Conservation (phyloP, 2,888 invertebrate species). For the Caenorhabditis parvicauda region DNA sequence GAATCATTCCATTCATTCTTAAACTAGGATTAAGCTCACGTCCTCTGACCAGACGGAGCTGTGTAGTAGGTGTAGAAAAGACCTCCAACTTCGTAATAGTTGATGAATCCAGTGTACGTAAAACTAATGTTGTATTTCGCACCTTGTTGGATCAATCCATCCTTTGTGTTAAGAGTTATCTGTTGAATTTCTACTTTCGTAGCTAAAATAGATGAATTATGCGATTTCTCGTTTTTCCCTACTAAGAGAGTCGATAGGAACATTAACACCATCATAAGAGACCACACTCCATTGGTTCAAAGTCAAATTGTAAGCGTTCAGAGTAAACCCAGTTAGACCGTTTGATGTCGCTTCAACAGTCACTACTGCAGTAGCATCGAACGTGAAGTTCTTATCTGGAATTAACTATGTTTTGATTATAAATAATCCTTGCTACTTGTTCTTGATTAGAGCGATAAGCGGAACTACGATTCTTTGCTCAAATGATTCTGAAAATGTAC, state of each 20-base stretch:
- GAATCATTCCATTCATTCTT: conserved; percentile 1
- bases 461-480: too few species aligned
- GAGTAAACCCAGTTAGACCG: conserved; percentile 15
- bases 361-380: conserved; percentile 25
- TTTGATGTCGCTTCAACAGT: conserved; percentile 14
- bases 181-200: too few species aligned
- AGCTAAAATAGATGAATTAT: too few species aligned
- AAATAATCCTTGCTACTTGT: too few species aligned
- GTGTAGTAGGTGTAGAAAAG: conserved; percentile 31
- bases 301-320: conserved; percentile 23
- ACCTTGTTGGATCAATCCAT: conserved; percentile 13
- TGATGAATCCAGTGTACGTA: conserved; percentile 32
- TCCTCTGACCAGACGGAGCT: conserved; percentile 14
- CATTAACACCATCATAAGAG: conserved; percentile 6
- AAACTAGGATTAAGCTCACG: conserved; percentile 9
- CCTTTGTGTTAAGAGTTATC: conserved; percentile 20
- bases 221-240: too few species aligned
- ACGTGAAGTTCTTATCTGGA: conserved; percentile 35
- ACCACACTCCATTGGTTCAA: conserved; percentile 9
- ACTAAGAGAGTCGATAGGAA: conserved; percentile 19
- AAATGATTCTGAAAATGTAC: too few species aligned
- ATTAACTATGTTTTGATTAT: neutral
- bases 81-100: conserved; percentile 29
- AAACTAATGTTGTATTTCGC: conserved; percentile 21
- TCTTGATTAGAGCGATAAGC: too few species aligned